Conservation (phyloP, 2,113 vertebrate species). For the Suncus etruscus region DNA sequence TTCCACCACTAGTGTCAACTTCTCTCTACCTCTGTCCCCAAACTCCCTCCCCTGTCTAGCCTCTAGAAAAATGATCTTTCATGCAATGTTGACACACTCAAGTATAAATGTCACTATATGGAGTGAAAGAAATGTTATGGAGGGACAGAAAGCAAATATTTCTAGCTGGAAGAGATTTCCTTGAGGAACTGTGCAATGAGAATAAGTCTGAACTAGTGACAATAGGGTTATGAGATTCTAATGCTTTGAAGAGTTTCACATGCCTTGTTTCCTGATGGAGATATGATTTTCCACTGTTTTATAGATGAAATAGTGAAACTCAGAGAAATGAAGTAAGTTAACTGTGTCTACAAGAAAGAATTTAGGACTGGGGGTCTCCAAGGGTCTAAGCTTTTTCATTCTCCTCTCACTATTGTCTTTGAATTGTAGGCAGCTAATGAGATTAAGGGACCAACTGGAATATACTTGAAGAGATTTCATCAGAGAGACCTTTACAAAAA, state of each 20-base stretch:
- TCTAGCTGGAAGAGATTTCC: neutral
- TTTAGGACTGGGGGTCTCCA: neutral
- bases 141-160: neutral
- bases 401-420: neutral
- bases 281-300: neutral
- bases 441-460: neutral
- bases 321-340: slow-evolving; percentile 27
- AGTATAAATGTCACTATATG: neutral
- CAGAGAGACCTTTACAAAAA: slow-evolving; percentile 10
- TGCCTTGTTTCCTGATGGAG: neutral
- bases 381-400: neutral
- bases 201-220: neutral
- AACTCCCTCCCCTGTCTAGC: too few relatives aligned
- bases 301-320: neutral
- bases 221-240: neutral
- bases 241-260: neutral
- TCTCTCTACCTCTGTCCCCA: too few relatives aligned
- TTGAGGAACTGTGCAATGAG: neutral
- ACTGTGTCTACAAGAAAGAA: neutral
- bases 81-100: neutral
- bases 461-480: neutral
- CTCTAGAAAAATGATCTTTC: neutral
- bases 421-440: neutral
- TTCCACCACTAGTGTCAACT: too few relatives aligned
- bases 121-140: neutral